These are phyloP conservation scores for Hydrozoanthus tunicans DNA, from an alignment of 64 coral and sea anemone genomes.

Conservation along the genomic window DNA sequence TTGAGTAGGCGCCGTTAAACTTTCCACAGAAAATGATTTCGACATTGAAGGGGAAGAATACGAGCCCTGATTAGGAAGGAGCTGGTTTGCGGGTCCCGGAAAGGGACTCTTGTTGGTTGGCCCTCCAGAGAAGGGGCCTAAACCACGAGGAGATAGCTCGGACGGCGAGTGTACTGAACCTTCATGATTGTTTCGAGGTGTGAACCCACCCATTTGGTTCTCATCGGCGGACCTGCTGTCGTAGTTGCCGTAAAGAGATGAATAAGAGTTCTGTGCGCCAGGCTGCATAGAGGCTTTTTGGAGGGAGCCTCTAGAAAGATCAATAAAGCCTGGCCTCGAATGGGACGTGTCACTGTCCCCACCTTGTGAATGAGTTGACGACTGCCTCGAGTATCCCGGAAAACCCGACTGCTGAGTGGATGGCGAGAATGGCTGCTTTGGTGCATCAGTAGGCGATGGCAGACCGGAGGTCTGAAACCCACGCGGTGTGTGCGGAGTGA, in stretches of 20 bases:
- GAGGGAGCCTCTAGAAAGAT: constrained; percentile 45
- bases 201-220: constrained; percentile 51
- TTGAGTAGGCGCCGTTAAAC: constrained; percentile 85
- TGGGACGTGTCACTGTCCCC: constrained; percentile 63
- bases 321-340: constrained; percentile 65
- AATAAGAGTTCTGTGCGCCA: constrained; percentile 66
- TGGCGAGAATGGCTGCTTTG: constrained; percentile 88
- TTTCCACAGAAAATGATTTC: constrained; percentile 93
- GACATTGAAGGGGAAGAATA: constrained; percentile 55
- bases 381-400: constrained; percentile 49
- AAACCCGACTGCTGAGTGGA: constrained; percentile 69
- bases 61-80: constrained; percentile 42
- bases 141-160: constrained; percentile 30
- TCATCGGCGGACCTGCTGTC: constrained; percentile 63
- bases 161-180: constrained; percentile 70
- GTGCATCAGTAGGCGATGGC: constrained; percentile 76
- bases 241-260: constrained; percentile 57
- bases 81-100: constrained; percentile 59
- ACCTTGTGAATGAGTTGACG: constrained; percentile 45
- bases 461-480: constrained; percentile 70
- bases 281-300: constrained; percentile 56
- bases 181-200: constrained; percentile 55
- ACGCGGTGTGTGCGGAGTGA: constrained; percentile 80
- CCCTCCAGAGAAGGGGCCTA: constrained; percentile 42
- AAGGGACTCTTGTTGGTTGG: constrained; percentile 86